Percentiles rank a stretch among this genome's conserved stretches.
Conservation (phyloP, 2,113 vertebrate species). For the Chaetodon auriga region DNA sequence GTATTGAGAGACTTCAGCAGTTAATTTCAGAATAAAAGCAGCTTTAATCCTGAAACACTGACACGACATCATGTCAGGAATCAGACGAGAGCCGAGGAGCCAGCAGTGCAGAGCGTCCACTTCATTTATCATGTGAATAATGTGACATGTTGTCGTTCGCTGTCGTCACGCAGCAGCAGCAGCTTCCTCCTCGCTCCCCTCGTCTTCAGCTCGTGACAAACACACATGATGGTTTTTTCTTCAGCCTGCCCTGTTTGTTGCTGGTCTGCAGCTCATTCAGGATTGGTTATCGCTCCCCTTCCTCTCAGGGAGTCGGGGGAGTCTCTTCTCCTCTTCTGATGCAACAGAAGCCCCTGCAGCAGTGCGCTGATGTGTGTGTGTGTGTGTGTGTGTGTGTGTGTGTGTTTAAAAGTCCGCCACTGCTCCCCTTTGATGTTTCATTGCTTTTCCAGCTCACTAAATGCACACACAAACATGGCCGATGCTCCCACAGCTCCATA, state of each 20-base stretch:
- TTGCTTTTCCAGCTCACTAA: slow-evolving; percentile 59
- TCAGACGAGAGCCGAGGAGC: no score
- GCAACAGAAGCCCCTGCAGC: slow-evolving; percentile 75
- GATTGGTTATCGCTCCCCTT: slow-evolving; percentile 67
- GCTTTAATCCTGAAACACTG: no score
- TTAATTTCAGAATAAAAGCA: no score
- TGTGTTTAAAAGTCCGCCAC: slow-evolving; percentile 59
- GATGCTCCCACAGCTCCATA: slow-evolving; percentile 21
- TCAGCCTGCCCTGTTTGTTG: slow-evolving; percentile 25
- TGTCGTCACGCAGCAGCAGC: no score
- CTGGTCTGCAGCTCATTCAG: slow-evolving; percentile 45
- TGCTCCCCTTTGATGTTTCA: slow-evolving; percentile 60
- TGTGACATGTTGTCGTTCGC: no score
- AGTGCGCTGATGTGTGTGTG: slow-evolving; percentile 25
- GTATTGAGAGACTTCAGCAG: no score
- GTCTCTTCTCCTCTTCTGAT: slow-evolving; percentile 67
- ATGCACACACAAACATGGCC: slow-evolving; percentile 32
- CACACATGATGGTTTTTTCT: slow-evolving; percentile 7
- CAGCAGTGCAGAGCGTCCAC: no score
- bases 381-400: slow-evolving; percentile 22
- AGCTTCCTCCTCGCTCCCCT: background rate
- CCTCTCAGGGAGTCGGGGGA: slow-evolving; percentile 56
- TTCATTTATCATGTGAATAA: no score
- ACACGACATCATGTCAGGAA: no score
- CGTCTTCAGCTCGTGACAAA: slow-evolving; percentile 20